Conservation (phyloP, 2,113 vertebrate genomes). For the Tichodroma muraria region DNA sequence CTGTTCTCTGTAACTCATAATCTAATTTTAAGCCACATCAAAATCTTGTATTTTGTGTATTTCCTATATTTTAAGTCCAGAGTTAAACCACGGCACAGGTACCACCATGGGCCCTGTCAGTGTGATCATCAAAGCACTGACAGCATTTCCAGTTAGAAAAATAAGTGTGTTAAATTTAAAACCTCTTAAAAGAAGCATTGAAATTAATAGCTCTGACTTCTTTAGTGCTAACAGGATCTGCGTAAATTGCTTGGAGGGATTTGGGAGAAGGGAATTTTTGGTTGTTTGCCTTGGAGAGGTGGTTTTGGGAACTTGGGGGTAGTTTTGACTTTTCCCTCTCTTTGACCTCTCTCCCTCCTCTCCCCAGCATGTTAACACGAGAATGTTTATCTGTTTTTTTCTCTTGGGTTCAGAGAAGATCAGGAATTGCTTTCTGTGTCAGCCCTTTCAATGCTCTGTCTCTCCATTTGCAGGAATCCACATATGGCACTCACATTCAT, state of each 20-base stretch:
- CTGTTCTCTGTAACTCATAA: not conserved
- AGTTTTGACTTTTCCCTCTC: not conserved
- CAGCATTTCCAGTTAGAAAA: not conserved
- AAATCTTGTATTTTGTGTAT: not conserved
- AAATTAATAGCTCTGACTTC: not conserved
- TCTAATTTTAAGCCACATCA: not conserved
- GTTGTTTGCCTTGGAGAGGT: not conserved
- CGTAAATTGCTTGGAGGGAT: not conserved
- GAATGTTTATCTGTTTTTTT: not conserved
- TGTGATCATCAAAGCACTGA: not conserved
- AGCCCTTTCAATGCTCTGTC: not conserved
- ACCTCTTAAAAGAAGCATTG: not conserved
- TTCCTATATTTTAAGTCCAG: not conserved
- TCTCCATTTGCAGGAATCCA: slow-evolving; percentile 80
- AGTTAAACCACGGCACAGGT: not conserved
- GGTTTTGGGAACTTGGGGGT: not conserved
- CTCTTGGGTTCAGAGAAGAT: not conserved
- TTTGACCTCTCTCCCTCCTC: not conserved
- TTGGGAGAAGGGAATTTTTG: not conserved
- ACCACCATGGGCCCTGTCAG: not conserved
- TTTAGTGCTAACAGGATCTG: not conserved
- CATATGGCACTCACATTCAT: slow-evolving; percentile 94
- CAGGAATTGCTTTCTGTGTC: not conserved
- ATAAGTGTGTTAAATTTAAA: not conserved
- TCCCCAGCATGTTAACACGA: not conserved